A percentile compares a stretch with the other conserved stretches of the same genome.
Conservation (phyloP, 2,797 vertebrate species). For the Sebastes iracundus region DNA sequence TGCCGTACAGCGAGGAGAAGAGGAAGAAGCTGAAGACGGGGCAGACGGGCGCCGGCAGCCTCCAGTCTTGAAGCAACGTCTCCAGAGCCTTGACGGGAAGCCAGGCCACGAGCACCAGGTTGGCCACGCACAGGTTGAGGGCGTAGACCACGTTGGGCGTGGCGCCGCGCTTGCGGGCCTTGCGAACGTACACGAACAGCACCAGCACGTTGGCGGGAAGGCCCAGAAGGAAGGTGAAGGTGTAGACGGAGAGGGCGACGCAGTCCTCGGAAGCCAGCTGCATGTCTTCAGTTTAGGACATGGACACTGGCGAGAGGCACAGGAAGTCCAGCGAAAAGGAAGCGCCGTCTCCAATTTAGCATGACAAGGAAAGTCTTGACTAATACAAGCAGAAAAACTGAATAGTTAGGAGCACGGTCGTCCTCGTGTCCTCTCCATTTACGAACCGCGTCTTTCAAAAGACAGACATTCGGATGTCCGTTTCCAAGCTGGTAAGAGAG, state of each 20-base stretch:
- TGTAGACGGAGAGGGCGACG: conserved; percentile 77
- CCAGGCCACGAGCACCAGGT: conserved; percentile 84
- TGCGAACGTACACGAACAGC: conserved; percentile 77
- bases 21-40: conserved; percentile 84
- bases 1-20: conserved; percentile 85
- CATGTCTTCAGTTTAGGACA: conserved; percentile 43
- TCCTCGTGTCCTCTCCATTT: background rate
- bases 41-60: conserved; percentile 79
- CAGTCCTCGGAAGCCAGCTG: conserved; percentile 31
- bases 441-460: background rate
- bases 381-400: background rate
- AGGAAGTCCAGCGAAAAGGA: background rate
- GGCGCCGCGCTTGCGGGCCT: conserved; percentile 80
- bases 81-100: conserved; percentile 85
- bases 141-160: conserved; percentile 91
- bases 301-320: background rate
- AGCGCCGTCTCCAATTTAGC: background rate
- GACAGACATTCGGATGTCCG: background rate
- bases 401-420: background rate
- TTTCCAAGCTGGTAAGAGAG: background rate
- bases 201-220: conserved; percentile 87
- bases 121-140: conserved; percentile 87
- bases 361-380: background rate
- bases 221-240: conserved; percentile 85
- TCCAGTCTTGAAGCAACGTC: conserved; percentile 81